Base-by-base conservation (phyloP, 30 jellyfish, hydroid and myxozoan genomes). In the Mastigias papua region DNA sequence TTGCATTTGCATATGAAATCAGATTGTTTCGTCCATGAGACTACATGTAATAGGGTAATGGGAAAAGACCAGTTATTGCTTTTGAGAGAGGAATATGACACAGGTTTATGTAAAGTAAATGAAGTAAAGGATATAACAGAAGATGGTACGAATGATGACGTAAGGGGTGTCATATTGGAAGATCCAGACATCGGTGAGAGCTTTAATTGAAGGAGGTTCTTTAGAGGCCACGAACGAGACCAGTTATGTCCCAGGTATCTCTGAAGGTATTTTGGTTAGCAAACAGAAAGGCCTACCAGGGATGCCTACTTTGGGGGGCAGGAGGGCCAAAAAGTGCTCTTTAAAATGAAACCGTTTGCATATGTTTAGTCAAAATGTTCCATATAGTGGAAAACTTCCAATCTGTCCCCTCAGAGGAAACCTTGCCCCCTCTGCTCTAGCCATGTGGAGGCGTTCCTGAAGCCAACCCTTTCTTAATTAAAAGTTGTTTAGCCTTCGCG, bases 231-330 rank as follows among this genome's bases (percentile, higher is more conserved):
- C 74, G 20, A 80, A 67, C 54, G 94, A 85, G 20, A 60, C 64
- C 3, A 85, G 73, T 31, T 85, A 69, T 64, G 94, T 85, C 15
- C 94, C 94, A 20, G 94, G 94, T 8, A 85, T 85, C 35, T 70
- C 66, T 48, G 94, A 73, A 21, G 88, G 73, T 28, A 34, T 42
- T 8, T 33, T 34, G 3, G 31, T 58, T 8, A 37, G 22, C 9
- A 34, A 30, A 26, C 81, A 51, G n/a, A n/a, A n/a, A n/a, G n/a
- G n/a, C n/a, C n/a, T n/a, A n/a, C n/a, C n/a, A n/a, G n/a, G n/a
- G n/a, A n/a, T n/a, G n/a, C n/a, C n/a, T n/a, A n/a, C n/a, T n/a
- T n/a, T n/a, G n/a, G n/a, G n/a, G n/a, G n/a, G n/a, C n/a, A n/a
- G n/a, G n/a, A n/a, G n/a, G n/a, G n/a, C n/a, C n/a, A n/a, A n/a